phyloP scores from a whole-genome alignment of 64 coral and sea anemone species.

The Dendrophyllia cribrosa region DNA sequence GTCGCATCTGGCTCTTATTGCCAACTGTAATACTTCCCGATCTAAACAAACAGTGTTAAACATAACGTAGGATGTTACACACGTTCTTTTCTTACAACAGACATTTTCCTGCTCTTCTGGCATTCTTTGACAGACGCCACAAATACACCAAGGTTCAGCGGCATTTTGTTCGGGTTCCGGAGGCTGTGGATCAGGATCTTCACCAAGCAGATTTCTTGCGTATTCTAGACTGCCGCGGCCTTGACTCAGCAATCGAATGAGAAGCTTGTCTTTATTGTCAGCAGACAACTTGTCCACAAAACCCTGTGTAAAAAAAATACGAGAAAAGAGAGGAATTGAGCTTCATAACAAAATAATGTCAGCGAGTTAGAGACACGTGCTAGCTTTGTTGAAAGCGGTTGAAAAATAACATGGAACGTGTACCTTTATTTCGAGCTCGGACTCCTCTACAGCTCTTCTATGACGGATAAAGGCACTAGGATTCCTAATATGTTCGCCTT shows the following conservation, averaged over 20 bases:
- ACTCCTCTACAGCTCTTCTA: neutral
- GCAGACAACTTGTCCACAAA: neutral
- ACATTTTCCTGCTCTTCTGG: slow-evolving; percentile 18
- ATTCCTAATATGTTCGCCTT: neutral
- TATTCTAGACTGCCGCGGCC: slow-evolving; percentile 44
- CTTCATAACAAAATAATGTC: too few species aligned
- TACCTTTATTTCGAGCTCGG: slow-evolving; percentile 18
- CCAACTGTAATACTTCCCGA: slow-evolving; percentile 38
- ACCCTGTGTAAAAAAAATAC: neutral
- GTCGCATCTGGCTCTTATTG: slow-evolving; percentile 46
- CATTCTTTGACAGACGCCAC: slow-evolving; percentile 21
- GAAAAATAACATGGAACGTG: too few species aligned
- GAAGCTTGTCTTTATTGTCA: slow-evolving; percentile 29
- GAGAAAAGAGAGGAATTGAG: neutral
- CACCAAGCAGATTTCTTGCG: neutral
- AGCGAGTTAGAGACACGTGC: too few species aligned
- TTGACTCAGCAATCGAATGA: slow-evolving; percentile 4
- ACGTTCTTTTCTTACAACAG: slow-evolving; percentile 29
- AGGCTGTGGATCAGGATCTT: neutral
- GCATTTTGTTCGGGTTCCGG: neutral
- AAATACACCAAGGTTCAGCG: neutral
- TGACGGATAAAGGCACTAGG: slow-evolving; percentile 29
- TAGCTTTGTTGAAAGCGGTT: too few species aligned
- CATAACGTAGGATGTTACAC: slow-evolving; percentile 41
- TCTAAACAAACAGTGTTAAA: slow-evolving; percentile 58